phyloP scores from a whole-genome alignment of 92 coral and sea anemone species.

The Galaxea fascicularis region DNA sequence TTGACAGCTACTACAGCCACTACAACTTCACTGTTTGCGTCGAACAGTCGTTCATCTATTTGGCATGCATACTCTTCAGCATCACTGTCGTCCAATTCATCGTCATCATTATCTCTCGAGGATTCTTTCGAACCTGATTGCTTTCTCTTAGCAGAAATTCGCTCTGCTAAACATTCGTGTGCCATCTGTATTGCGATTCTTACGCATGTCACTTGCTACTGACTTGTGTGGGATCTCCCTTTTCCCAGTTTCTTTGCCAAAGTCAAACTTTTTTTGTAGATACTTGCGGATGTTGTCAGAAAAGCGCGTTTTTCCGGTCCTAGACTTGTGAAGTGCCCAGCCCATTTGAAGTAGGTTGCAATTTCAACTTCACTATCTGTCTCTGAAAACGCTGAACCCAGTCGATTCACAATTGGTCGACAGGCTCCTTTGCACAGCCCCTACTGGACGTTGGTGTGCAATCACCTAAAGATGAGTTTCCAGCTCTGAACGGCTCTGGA shows the following conservation, averaged over 20 bases:
- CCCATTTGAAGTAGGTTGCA: conserved; percentile 31
- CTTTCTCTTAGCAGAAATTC: conserved; percentile 46
- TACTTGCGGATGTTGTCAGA: conserved; percentile 36
- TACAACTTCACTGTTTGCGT: conserved; percentile 12
- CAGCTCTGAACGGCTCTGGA: conserved; percentile 50
- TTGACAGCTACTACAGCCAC: conserved; percentile 29
- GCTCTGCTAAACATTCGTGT: conserved; percentile 57
- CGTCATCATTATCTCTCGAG: conserved; percentile 14
- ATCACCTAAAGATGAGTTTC: conserved; percentile 32
- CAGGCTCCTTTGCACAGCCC: conserved; percentile 15
- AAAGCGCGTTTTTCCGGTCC: conserved; percentile 40
- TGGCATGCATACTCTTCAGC: conserved; percentile 27
- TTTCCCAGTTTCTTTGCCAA: conserved; percentile 54
- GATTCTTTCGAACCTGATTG: background rate
- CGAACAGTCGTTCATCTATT: background rate
- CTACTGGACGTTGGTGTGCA: conserved; percentile 25
- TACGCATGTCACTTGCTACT: conserved; percentile 60
- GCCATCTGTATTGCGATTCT: conserved; percentile 51
- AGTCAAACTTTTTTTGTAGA: conserved; percentile 45
- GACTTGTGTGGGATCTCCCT: no score
- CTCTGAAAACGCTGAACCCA: conserved; percentile 57
- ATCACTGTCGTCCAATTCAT: conserved; percentile 11
- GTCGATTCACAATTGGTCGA: conserved; percentile 38
- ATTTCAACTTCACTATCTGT: conserved; percentile 21
- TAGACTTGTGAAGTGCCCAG: conserved; percentile 58